phyloP scores from a whole-genome alignment of 2,888 invertebrate genomes.

The Athalia rosae region DNA sequence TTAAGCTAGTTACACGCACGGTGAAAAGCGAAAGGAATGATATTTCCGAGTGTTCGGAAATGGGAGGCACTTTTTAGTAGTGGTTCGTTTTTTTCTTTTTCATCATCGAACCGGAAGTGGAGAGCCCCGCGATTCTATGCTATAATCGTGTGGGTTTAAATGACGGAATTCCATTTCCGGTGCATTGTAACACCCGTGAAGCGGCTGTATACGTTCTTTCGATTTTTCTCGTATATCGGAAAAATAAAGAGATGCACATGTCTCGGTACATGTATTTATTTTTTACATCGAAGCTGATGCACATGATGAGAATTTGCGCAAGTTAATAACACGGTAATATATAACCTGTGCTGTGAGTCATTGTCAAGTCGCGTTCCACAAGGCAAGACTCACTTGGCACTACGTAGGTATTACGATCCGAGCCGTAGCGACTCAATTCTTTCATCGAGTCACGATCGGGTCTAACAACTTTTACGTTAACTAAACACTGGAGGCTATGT shows the following conservation, averaged over 20 bases:
- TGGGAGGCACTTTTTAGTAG: not conserved
- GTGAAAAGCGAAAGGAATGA: not conserved
- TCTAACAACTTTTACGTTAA: not conserved
- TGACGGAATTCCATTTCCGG: conserved; percentile 11
- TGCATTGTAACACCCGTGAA: conserved; percentile 2
- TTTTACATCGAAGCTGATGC: not conserved
- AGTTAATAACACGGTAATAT: not conserved
- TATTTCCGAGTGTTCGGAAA: conserved; percentile 24
- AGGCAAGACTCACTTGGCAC: conserved; percentile 33
- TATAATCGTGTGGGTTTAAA: conserved; percentile 15
- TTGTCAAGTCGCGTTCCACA: conserved; percentile 28
- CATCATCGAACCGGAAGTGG: conserved; percentile 5
- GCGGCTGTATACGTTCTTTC: not conserved
- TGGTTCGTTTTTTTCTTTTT: not conserved
- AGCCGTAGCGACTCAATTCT: not conserved
- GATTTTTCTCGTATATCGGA: not conserved
- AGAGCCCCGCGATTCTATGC: conserved; percentile 19
- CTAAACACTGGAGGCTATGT: too few species aligned
- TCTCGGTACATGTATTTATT: not conserved
- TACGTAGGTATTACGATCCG: conserved; percentile 5
- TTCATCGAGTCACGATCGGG: conserved; percentile 26
- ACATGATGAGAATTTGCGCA: too few species aligned
- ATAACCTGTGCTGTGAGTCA: conserved; percentile 9
- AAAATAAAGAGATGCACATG: not conserved
- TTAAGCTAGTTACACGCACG: too few species aligned